Evolutionary conservation across 2,888 invertebrate genomes (phyloP).

Genomic region (Tetragonisca angustula): DNA sequence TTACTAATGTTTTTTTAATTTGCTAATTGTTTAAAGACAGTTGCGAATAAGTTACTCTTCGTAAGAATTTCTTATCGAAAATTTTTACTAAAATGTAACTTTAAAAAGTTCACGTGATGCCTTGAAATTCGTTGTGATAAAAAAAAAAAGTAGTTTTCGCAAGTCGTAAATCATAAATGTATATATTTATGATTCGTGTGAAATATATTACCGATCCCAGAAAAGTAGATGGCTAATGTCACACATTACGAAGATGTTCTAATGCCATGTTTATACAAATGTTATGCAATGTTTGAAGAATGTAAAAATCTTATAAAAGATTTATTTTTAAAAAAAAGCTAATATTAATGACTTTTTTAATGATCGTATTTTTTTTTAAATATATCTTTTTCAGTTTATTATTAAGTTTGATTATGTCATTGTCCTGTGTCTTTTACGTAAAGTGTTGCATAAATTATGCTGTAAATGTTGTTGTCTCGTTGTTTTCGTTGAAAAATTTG

Average conservation of each 20-base stretch:
- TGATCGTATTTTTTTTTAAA: not conserved
- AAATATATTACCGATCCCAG: constrained; percentile 1
- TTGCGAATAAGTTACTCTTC: constrained; percentile 5
- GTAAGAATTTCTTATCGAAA: constrained; percentile 1
- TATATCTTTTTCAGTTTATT: not conserved
- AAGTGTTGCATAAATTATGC: constrained; percentile 20
- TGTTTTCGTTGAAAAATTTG: constrained; percentile 20
- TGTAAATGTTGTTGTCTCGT: constrained; percentile 11
- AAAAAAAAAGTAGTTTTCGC: not conserved
- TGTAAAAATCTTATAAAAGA: not conserved
- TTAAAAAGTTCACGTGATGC: constrained; percentile 32
- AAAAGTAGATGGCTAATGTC: constrained; percentile 26
- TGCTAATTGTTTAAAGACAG: not conserved
- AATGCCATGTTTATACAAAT: not conserved
- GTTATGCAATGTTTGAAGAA: not conserved
- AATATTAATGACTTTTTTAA: not conserved
- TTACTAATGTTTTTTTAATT: not conserved
- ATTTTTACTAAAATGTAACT: constrained; percentile 5
- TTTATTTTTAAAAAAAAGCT: not conserved
- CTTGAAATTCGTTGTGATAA: constrained; percentile 22
- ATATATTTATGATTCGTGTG: not conserved
- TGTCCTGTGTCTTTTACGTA: constrained; percentile 12
- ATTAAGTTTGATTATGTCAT: constrained; percentile 2
- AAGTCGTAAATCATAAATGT: not conserved
- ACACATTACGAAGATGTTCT: constrained; percentile 27